Evolutionary conservation across 2,113 vertebrate species (phyloP).

Genomic region (Butastur rufipennis): DNA sequence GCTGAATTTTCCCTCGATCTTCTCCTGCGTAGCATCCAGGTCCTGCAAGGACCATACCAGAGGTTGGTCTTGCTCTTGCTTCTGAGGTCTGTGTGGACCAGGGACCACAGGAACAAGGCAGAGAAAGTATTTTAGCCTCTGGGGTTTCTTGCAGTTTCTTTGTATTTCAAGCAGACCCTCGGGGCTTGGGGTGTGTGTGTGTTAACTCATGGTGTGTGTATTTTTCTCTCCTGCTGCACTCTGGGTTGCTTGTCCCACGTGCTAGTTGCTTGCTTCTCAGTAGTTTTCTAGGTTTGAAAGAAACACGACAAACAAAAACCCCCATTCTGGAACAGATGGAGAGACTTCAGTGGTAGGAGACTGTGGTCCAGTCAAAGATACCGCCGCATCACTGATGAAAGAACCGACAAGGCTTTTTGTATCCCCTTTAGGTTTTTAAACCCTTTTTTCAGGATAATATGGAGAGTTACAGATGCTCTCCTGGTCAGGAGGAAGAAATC

Average conservation of each 20-base stretch:
- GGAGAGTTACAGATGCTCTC: not conserved
- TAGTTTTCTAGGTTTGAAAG: not conserved
- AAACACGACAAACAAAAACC: not conserved
- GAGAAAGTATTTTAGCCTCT: not conserved
- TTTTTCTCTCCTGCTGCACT: not conserved
- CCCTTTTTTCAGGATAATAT: not conserved
- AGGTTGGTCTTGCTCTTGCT: not conserved
- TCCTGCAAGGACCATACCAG: not conserved
- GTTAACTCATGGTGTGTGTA: not conserved
- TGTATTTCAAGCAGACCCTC: not conserved
- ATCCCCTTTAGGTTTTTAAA: not conserved
- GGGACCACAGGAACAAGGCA: not conserved
- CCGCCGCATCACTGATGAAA: rapidly evolving
- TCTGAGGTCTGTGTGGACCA: not conserved
- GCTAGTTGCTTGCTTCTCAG: not conserved
- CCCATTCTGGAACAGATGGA: not conserved
- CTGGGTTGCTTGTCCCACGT: not conserved
- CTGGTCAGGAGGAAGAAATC: not conserved
- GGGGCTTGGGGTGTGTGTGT: rapidly evolving
- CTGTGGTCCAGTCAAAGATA: not conserved
- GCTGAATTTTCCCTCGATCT: not conserved
- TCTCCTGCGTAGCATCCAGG: not conserved
- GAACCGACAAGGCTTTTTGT: not conserved
- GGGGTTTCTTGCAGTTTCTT: not conserved
- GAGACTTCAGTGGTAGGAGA: not conserved